Base-by-base conservation (phyloP, 1,140 invertebrate genomes). In the Cydia fagiglandana region DNA sequence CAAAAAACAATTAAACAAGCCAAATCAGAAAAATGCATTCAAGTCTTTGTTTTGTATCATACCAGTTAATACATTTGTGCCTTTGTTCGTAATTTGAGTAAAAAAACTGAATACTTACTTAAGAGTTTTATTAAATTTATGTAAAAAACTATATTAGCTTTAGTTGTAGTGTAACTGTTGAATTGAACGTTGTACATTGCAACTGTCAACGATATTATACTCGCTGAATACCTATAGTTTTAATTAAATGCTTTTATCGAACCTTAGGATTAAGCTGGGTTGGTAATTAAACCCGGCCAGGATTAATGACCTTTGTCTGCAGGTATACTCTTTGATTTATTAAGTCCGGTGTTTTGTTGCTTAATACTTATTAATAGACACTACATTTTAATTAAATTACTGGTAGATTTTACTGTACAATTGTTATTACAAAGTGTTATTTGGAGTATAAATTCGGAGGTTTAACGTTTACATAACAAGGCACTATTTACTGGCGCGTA, bases 241-340 rank as follows among this genome's bases (percentile, higher is more conserved):
- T 89, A 89, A 91, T 89, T 89, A 91, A 88, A 85, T 80, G 85
- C 85, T 87, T 86, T 87, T 85, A 87, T 86, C 83, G 80, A 81
- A 83, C 81, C 78, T 75, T 75, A 74, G 80, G 88, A 87, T 89
- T 87, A 88, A 86, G 81, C 81, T 84, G 80, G 85, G 83, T 85
- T 78, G 81, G 82, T 86, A 88, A 91, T 91, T 89, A 87, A 88
- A 85, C 81, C 83, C 80, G 80, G 79, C 80, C 81, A 84, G 83
- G 86, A 88, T 89, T 85, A 88, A 84, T 84, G 83, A 88, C 87
- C 88, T 91, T 86, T 87, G 86, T 85, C 82, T 84, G 76, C 66
- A 70, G 66, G 66, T 70, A 70, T 86, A 80, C 79, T 86, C 88
- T 87, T 88, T 88, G 85, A 88, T 91, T 88, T 88, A 89, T 88